Conservation (phyloP, 2,888 invertebrate genomes). For the Copidosoma aretas region DNA sequence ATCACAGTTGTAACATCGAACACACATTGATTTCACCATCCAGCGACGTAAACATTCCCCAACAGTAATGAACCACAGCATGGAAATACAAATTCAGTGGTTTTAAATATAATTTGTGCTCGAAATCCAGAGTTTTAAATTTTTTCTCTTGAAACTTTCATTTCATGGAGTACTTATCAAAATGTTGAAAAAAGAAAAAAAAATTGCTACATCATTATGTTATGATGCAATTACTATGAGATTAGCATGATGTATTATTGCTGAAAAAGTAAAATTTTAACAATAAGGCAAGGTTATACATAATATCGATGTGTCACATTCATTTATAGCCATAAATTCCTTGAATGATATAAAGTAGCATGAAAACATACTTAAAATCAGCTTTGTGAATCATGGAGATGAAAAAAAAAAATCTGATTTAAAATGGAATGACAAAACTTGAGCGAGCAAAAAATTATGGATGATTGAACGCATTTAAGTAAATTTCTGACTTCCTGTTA, state of each 20-base stretch:
- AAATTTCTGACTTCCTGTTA: constrained; percentile 30
- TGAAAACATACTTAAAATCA: constrained; percentile 44
- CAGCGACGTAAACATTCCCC: constrained; percentile 47
- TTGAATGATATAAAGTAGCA: constrained; percentile 44
- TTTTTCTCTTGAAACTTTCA: too few relatives aligned
- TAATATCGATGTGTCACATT: constrained; percentile 31
- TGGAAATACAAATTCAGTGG: constrained; percentile 53
- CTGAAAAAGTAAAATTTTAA: constrained; percentile 15
- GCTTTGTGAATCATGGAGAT: constrained; percentile 31
- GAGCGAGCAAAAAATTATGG: not conserved
- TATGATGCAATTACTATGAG: constrained; percentile 18
- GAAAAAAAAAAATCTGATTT: too few relatives aligned
- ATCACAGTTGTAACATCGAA: constrained; percentile 60
- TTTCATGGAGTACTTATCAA: constrained; percentile 24
- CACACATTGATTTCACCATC: constrained; percentile 46
- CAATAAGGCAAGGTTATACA: not conserved
- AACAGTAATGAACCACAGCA: constrained; percentile 60
- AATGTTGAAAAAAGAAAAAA: constrained; percentile 29
- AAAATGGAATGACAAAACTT: not conserved
- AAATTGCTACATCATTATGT: constrained; percentile 19
- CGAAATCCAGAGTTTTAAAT: not conserved
- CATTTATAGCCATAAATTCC: constrained; percentile 18
- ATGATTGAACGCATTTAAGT: not conserved
- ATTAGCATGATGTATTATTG: constrained; percentile 5
- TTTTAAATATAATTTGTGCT: not conserved